Conservation (phyloP, 2,797 vertebrate genomes). For the Cryptoprocta ferox region DNA sequence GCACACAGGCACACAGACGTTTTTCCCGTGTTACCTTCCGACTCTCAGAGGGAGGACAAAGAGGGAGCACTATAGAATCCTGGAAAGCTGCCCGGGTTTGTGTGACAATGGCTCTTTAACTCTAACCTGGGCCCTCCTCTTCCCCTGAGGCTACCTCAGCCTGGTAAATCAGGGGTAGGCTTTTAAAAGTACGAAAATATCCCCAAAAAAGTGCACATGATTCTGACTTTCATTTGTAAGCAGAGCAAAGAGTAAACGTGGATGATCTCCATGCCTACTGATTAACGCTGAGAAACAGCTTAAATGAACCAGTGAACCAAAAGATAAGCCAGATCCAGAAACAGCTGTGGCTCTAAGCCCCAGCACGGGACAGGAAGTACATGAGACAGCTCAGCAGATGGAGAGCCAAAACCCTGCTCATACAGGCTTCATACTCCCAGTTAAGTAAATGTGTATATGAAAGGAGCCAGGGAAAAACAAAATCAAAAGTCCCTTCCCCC, state of each 20-base stretch:
- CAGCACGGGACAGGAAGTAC: not conserved
- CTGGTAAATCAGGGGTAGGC: not conserved
- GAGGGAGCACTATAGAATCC: not conserved
- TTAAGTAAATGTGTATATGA: not conserved
- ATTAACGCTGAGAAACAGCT: conserved; percentile 23
- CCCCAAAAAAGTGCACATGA: not conserved
- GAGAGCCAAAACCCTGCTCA: not conserved
- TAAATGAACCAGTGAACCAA: conserved; percentile 33
- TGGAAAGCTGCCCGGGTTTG: not conserved
- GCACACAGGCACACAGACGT: too few species aligned
- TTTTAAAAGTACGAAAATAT: conserved; percentile 28
- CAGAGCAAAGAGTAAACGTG: not conserved
- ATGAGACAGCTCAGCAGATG: not conserved
- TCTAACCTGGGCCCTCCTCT: not conserved
- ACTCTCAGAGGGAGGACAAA: not conserved
- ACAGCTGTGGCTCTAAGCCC: not conserved
- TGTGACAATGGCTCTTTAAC: not conserved
- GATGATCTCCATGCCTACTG: not conserved
- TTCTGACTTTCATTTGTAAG: conserved; percentile 19
- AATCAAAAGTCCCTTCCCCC: not conserved
- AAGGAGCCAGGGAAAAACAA: not conserved
- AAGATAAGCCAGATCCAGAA: conserved; percentile 28
- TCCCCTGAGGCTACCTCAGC: not conserved
- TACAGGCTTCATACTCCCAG: not conserved
- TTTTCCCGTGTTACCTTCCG: not conserved